Base-by-base conservation (phyloP, 2,888 invertebrate species). In the Diaperis boleti region DNA sequence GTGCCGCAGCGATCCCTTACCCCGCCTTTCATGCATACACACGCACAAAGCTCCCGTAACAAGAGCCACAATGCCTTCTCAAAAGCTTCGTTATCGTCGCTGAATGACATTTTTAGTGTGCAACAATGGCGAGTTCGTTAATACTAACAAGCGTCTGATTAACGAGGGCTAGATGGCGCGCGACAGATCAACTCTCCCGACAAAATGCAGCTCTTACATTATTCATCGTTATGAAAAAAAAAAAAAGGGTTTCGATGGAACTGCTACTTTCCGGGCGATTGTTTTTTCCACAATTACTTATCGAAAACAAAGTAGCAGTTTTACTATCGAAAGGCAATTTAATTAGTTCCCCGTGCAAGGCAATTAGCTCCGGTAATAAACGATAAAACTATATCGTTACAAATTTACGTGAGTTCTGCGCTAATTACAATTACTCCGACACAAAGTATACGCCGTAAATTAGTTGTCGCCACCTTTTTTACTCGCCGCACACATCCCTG, bases 131-230 rank as follows among this genome's bases (percentile, higher is more conserved):
- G 67, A 72, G 75, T 79, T 79, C 79, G 79, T 79, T 79, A 79
- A 79, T 79, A 77, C 77, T 79, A 78, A 78, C 79, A 78, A 78
- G 79, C 75, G 73, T 68, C 76, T 79, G 78, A 79, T 79, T 78
- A 78, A 76, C 77, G 61, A 50, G 49, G 33, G 47, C 44, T 49
- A 33, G 33, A 33, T 33, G 33, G 33, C 33, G 33, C 33, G n/a
- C n/a, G 11, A 26, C 3, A 26, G 26, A 26, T 26, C 26, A 26
- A 26, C 20, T n/a, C n/a, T n/a, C n/a, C n/a, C n/a, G n/a, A n/a
- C n/a, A n/a, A n/a, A n/a, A n/a, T n/a, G n/a, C n/a, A n/a, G n/a
- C n/a, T n/a, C n/a, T n/a, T n/a, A n/a, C n/a, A n/a, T n/a, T n/a
- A n/a, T n/a, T n/a, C n/a, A n/a, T n/a, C n/a, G n/a, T n/a, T n/a